Conservation (phyloP, 2,797 vertebrate species). For the Natrix natrix region DNA sequence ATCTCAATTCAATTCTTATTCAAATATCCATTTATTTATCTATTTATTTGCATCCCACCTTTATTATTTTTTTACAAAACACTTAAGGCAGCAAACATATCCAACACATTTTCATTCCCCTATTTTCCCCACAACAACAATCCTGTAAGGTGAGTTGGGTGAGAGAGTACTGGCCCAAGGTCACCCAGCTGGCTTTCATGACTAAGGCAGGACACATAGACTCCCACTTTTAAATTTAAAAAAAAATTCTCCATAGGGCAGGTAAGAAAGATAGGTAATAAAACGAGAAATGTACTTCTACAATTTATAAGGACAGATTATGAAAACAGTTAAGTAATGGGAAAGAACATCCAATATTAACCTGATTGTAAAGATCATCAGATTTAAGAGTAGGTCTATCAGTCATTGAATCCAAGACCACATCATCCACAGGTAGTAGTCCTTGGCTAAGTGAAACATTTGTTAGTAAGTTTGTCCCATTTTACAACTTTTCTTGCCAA, state of each 20-base stretch:
- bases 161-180: neutral
- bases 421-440: neutral
- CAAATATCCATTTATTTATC: neutral
- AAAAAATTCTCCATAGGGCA: neutral
- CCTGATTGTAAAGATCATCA: neutral
- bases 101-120: too few relatives aligned
- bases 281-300: neutral
- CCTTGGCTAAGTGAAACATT: too few relatives aligned
- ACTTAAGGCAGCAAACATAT: neutral
- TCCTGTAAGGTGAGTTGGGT: neutral
- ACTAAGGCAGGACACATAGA: neutral
- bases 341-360: neutral
- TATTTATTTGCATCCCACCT: neutral
- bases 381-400: neutral
- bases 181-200: neutral
- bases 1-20: neutral
- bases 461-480: too few relatives aligned
- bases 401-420: neutral
- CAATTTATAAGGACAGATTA: neutral
- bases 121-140: too few relatives aligned
- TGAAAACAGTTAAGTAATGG: neutral
- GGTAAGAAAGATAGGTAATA: too few relatives aligned
- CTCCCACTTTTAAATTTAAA: neutral
- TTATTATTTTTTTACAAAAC: neutral
- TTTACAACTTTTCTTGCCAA: too few relatives aligned